Conservation (phyloP, 1,140 invertebrate species). For the Dreissena polymorpha region DNA sequence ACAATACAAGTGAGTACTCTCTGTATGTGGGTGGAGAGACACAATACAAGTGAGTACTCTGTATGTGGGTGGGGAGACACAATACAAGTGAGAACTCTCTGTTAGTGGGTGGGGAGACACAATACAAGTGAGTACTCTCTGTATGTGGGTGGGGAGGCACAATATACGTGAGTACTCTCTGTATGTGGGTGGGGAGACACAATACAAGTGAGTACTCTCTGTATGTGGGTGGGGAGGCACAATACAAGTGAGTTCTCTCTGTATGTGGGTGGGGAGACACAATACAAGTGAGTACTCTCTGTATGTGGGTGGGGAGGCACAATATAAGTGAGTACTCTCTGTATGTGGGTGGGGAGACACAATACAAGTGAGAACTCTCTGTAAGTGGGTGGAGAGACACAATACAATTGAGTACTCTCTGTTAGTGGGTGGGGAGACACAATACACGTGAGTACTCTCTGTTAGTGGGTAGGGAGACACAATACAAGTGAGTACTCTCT, state of each 20-base stretch:
- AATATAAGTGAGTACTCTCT: conserved; percentile 42
- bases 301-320: conserved; percentile 52
- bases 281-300: conserved; percentile 43
- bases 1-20: conserved; percentile 38
- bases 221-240: conserved; percentile 52
- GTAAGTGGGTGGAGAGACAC: conserved; percentile 52
- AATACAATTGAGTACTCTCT: conserved; percentile 28
- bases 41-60: conserved; percentile 44
- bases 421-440: conserved; percentile 51
- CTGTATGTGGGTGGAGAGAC: conserved; percentile 54
- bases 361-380: conserved; percentile 41
- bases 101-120: conserved; percentile 51
- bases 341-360: conserved; percentile 52
- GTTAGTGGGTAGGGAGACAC: conserved; percentile 50
- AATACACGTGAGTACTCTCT: conserved; percentile 29
- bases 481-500: conserved; percentile 43
- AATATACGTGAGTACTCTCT: conserved; percentile 42
- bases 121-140: conserved; percentile 43
- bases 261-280: conserved; percentile 52
- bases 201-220: conserved; percentile 43
- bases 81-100: conserved; percentile 28
- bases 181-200: conserved; percentile 52
- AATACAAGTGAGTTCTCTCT: conserved; percentile 43
- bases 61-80: conserved; percentile 52
- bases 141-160: conserved; percentile 52